Base-by-base conservation (phyloP, 2,113 vertebrate species). In the Clarias gariepinus region DNA sequence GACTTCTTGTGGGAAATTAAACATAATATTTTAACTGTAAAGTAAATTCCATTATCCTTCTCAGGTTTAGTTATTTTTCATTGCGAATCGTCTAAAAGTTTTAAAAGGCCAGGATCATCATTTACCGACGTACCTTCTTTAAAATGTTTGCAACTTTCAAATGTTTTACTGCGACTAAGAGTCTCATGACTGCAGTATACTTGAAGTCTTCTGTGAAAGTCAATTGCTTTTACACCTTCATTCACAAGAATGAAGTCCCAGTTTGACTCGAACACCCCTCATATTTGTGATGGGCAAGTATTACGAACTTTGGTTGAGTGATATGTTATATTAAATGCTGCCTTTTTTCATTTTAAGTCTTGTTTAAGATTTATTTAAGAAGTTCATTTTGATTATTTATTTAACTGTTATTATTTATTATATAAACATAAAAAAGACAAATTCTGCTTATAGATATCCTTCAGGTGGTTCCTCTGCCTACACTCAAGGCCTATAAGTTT, bases 401-500 rank as follows among this genome's bases (percentile, higher is more conserved):
- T 47, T 8, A 7, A 6, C 47, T 47, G 8, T 47, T 47, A 47
- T n/a, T 25, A 25, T 63, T 25, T 23, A 28, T 66, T 33, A 69
- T 69, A 69, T 69, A 74, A 47, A 33, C 7, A 30, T 28, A 76
- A 61, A 77, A 64, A 68, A 28, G 36, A 55, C 47, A 25, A 15
- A n/a, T 64, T 86, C 61, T 74, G 1, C 61, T 53, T 69, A 53
- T 83, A 33, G 36, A 30, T 33, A 41, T 58, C 60, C 2, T 60
- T 63, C 21, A 76, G 47, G 81, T 86, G 30, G 13, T 53, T 52
- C 69, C 87, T 78, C 82, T 73, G 36, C 77, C 68, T 57, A 1
- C n/a, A 52, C 63, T 47, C 4, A 28, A 18, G 47, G 33, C 60
- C 16, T 82, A 83, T 77, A 78, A 84, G 91, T 88, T 94, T 93